Evolutionary conservation across 2,797 vertebrate species (phyloP).

Genomic region (Sus cebifrons): DNA sequence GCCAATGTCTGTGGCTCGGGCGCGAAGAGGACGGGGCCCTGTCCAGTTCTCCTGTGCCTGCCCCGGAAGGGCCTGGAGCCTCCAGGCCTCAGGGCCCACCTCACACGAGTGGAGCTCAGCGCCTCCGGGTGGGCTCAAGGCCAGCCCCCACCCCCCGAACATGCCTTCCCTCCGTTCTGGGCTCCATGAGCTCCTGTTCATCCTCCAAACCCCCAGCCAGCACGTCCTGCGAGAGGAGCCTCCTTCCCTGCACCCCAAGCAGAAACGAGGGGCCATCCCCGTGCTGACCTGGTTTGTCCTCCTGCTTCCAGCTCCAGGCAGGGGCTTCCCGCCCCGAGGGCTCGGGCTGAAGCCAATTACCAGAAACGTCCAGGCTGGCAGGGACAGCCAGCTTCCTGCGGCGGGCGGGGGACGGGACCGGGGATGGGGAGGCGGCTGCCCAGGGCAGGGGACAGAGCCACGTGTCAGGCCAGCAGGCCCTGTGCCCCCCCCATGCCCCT

Average conservation of each 20-base stretch:
- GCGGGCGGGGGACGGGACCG: accelerated
- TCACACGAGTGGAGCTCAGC: accelerated
- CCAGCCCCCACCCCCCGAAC: accelerated
- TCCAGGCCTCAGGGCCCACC: not conserved
- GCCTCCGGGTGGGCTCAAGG: accelerated
- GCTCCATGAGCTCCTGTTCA: accelerated
- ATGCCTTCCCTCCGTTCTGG: not conserved
- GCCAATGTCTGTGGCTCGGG: not conserved
- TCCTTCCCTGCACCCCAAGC: not conserved
- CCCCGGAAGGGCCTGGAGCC: too few relatives aligned
- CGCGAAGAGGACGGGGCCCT: not conserved
- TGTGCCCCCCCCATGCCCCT: not conserved
- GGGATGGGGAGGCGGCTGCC: slow-evolving; percentile 75
- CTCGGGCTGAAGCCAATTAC: slow-evolving; percentile 82
- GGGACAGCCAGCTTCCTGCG: slow-evolving; percentile 87
- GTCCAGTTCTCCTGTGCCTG: too few relatives aligned
- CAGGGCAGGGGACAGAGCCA: slow-evolving; percentile 13
- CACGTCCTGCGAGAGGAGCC: not conserved
- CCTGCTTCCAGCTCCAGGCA: not conserved
- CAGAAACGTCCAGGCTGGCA: slow-evolving; percentile 82
- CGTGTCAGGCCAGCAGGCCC: not conserved
- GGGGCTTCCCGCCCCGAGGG: not conserved
- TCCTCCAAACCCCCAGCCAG: not conserved
- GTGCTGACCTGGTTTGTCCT: slow-evolving; percentile 41
- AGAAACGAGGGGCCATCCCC: accelerated